phyloP scores from a whole-genome alignment of 2,113 vertebrate species.

The Phylloscopus trochilus region DNA sequence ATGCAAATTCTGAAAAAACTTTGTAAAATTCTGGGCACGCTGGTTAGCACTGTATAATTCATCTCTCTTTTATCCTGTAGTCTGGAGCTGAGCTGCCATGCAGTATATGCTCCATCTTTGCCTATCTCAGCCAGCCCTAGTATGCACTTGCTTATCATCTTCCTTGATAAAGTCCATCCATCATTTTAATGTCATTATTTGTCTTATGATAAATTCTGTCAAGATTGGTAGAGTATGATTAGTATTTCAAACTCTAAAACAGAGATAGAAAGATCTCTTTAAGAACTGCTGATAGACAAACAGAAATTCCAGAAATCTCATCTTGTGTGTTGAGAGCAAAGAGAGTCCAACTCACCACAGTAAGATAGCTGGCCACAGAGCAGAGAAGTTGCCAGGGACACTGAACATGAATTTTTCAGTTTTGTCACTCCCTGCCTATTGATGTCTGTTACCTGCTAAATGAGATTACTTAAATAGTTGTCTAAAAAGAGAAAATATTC shows the following conservation, averaged over 20 bases:
- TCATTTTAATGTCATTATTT: slow-evolving; percentile 23
- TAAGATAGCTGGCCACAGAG: background rate
- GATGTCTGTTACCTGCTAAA: background rate
- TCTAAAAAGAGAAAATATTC: background rate
- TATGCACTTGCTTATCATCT: background rate
- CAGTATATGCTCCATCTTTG: background rate
- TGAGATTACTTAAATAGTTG: background rate
- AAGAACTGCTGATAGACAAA: background rate
- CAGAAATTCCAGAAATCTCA: background rate
- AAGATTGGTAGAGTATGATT: background rate
- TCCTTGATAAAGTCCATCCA: background rate
- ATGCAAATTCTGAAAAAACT: background rate
- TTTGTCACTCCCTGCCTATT: background rate
- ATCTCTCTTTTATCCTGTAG: background rate
- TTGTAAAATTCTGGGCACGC: background rate
- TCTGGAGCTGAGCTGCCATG: background rate
- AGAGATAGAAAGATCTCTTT: background rate
- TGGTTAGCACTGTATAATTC: background rate
- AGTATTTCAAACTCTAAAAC: background rate
- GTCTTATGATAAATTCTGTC: slow-evolving; percentile 24
- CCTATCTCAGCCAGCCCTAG: background rate
- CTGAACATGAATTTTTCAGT: background rate
- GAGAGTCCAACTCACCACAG: background rate
- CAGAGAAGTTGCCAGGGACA: background rate
- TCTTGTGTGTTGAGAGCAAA: background rate